These are phyloP conservation scores for Taxidea taxus DNA, from an alignment of 2,113 vertebrate genomes.

Conservation along the genomic window DNA sequence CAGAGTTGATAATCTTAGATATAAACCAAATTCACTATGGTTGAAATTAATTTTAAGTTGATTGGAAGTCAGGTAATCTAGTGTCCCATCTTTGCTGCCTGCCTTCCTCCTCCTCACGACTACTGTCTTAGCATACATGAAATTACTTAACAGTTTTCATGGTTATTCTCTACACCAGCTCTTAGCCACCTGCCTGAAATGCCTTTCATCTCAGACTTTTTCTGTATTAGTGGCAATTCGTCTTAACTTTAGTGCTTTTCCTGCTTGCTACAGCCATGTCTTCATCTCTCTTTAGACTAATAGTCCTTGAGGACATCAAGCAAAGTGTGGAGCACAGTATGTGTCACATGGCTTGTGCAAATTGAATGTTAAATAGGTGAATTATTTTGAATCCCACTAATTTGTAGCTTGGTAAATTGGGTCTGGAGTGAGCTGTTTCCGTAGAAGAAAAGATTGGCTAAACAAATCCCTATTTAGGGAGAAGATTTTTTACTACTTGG, in stretches of 20 bases:
- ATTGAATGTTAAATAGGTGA: neutral
- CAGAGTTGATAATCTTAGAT: neutral
- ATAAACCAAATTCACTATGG: neutral
- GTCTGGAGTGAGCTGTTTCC: neutral
- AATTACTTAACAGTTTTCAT: neutral
- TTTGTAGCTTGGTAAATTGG: neutral
- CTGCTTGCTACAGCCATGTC: neutral
- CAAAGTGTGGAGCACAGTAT: neutral
- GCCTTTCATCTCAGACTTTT: neutral
- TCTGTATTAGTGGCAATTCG: neutral
- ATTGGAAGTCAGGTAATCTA: neutral
- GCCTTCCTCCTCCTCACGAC: neutral
- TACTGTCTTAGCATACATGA: neutral
- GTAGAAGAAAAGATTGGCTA: neutral
- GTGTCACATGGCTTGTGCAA: neutral
- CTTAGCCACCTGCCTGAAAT: neutral
- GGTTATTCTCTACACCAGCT: neutral
- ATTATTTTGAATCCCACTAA: neutral
- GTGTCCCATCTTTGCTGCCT: neutral
- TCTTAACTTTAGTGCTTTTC: neutral
- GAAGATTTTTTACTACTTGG: neutral
- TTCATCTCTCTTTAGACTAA: neutral
- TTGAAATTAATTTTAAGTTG: neutral
- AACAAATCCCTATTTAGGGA: neutral
- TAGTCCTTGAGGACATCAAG: neutral